A percentile compares a stretch with the other conserved stretches of the same genome.
These are phyloP conservation scores for Anorthoa munda DNA, from an alignment of 2,888 invertebrate genomes.

Conservation along the genomic window DNA sequence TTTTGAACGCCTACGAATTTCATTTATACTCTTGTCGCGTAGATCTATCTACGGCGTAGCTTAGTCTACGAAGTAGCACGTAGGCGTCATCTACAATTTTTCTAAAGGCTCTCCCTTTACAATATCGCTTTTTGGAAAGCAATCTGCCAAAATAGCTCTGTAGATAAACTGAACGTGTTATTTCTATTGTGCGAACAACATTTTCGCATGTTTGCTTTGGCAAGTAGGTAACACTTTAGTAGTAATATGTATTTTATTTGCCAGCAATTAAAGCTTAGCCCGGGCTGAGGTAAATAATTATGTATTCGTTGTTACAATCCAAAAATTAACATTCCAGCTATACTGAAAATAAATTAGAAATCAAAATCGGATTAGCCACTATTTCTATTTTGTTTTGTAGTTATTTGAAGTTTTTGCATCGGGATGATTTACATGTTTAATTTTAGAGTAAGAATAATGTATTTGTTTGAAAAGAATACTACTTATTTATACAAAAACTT, in stretches of 20 bases:
- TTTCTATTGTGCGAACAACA: constrained; percentile 1
- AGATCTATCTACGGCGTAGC: constrained; percentile 48
- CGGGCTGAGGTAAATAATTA: not conserved
- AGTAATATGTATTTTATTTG: not conserved
- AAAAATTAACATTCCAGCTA: not conserved
- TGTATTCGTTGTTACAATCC: not conserved
- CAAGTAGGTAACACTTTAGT: not conserved
- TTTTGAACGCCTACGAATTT: constrained; percentile 23
- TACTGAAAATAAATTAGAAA: not conserved
- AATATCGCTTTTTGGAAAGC: constrained; percentile 24
- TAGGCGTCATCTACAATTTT: constrained; percentile 29
- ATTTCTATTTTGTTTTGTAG: no score
- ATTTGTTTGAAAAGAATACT: not conserved
- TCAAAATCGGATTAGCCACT: not conserved
- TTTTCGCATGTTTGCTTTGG: not conserved
- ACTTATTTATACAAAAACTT: not conserved
- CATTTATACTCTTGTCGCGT: constrained; percentile 25
- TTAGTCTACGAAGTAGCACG: constrained; percentile 32
- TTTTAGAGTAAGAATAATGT: not conserved
- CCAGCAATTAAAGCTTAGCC: not conserved
- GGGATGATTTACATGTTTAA: not conserved
- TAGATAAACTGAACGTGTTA: constrained; percentile 2
- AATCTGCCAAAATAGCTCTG: constrained; percentile 15
- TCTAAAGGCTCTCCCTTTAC: not conserved
- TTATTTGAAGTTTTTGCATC: no score